Conservation (phyloP, 1,140 invertebrate species). For the Bombus confusus region DNA sequence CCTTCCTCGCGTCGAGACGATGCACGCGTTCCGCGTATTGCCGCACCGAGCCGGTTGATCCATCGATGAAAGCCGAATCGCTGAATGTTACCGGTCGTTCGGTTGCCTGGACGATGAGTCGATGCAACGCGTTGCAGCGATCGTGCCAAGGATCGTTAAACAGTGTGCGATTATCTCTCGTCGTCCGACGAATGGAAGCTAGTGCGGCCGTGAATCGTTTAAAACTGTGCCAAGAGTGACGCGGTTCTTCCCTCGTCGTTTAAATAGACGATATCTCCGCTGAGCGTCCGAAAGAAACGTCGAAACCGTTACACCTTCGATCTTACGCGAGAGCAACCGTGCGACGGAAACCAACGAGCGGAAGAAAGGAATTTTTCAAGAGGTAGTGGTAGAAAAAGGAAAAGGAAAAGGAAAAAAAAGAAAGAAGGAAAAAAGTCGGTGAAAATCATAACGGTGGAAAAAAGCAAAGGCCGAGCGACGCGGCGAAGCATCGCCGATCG, state of each 20-base stretch:
- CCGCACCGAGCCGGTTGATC: slow-evolving; percentile 6
- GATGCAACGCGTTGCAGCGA: neutral
- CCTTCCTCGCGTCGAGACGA: neutral
- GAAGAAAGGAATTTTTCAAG: accelerated
- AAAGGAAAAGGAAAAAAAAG: no score
- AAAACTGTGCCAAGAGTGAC: neutral
- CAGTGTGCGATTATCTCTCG: neutral
- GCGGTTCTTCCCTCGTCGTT: neutral
- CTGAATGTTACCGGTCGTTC: no score
- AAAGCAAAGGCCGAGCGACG: neutral
- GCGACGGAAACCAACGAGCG: no score
- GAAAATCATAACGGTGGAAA: no score
- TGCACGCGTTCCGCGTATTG: neutral
- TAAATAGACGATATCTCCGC: neutral
- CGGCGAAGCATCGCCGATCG: neutral
- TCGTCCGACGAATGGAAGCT: neutral
- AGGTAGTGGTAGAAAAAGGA: accelerated
- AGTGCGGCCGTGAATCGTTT: slow-evolving; percentile 9
- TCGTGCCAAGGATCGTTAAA: slow-evolving; percentile 1
- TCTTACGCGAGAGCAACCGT: no score
- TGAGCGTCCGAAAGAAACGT: neutral
- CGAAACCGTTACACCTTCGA: neutral
- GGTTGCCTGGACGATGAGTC: neutral
- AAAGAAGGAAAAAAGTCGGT: accelerated
- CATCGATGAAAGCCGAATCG: neutral